Base-by-base conservation (phyloP, 1,140 invertebrate genomes). In the Notospermus geniculatus region DNA sequence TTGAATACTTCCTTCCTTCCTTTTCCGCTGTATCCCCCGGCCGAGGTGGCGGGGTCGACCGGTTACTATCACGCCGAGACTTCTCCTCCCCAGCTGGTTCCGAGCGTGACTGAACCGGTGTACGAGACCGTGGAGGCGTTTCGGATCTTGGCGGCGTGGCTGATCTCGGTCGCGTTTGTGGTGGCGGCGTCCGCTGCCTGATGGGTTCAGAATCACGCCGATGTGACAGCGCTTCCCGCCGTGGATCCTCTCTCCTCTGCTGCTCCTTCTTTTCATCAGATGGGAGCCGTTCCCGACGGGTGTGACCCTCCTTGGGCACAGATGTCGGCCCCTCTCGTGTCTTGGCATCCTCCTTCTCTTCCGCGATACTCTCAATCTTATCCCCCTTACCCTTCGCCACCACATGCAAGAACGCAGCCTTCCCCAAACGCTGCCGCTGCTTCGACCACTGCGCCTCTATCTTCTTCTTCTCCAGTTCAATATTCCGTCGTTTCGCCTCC, bases 321-420 rank as follows among this genome's bases (percentile, higher is more conserved):
- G n/a, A n/a, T n/a, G n/a, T n/a, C 19, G 46, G 9, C 4, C 5
- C 25, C 46, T 19, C 46, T 5, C 25, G 19, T 27, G 46, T 7
- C 15, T 36, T 36, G 5, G 5, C 32, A 4, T 36, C 32, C 15
- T 36, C 32, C 32, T 36, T 36, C 25, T 50, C 46, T 27, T 50
- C 46, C 46, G 4, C 46, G 5, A 50, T 27, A 27, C n/a, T 50
- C 62, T 22, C 9, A 19, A 64, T 57, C 13, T 25, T 60, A 45
- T 71, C 65, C 53, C 70, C 70, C 27, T 63, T 65, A 1, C 72
- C 90, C 85, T 92, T 91, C 45, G 88, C 88, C 56, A 95, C 89
- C 54, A 93, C 91, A 82, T 95, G 91, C 59, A 94, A 83, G 82
- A 96, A 97, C 1, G 92, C 92, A 67, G 91, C 90, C 63, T 69